Base-by-base conservation (phyloP, 2,797 vertebrate genomes). In the Gymnopithys bicolor region DNA sequence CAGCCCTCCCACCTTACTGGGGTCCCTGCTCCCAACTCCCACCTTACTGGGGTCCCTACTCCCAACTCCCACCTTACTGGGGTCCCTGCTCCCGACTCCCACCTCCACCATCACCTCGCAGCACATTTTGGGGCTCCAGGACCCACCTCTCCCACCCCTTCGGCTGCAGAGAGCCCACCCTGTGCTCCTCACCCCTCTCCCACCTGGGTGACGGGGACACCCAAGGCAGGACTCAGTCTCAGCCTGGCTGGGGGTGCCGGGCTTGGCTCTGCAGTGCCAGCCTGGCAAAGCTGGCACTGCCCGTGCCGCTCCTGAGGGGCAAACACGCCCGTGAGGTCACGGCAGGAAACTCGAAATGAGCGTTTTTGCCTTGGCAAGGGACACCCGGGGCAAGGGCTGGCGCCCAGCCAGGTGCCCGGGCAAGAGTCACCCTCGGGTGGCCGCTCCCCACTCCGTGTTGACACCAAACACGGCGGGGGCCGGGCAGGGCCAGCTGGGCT, bases 391-490 rank as follows among this genome's bases (percentile, higher is more conserved):
- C 58, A 27, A 70, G 79, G 73, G 41, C 58, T 48, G 63, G 35
- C 70, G 12, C 19, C 37, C 13, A 0, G 67, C 76, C 67, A 33
- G 80, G 4, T 4, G 27, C 56, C 10, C 55, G 4, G 35, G 51
- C 22, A 51, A 22, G 66, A 33, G 79, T 6, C 66, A 84, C 84
- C 70, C 80, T 3, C 2, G 71, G 90, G 84, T 56, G 69, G 55
- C 90, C 39, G 81, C 85, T 77, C 74, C 73, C 51, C 2, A 66
- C 70, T 15, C 33, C 9, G 3, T 87, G 93, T 91, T 95, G 93
- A 84, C 94, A 87, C 55, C 74, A 95, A 91, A 95, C 90, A 93
- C 14, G 41, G n/a, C 4, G 6, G 59, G 41, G 49, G n/a, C 75
- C 11, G 8, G 91, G 85, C 85, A 55, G 62, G 67, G 80, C 87